Conservation (phyloP, 2,797 vertebrate genomes). For the Catamblyrhynchus diadema region DNA sequence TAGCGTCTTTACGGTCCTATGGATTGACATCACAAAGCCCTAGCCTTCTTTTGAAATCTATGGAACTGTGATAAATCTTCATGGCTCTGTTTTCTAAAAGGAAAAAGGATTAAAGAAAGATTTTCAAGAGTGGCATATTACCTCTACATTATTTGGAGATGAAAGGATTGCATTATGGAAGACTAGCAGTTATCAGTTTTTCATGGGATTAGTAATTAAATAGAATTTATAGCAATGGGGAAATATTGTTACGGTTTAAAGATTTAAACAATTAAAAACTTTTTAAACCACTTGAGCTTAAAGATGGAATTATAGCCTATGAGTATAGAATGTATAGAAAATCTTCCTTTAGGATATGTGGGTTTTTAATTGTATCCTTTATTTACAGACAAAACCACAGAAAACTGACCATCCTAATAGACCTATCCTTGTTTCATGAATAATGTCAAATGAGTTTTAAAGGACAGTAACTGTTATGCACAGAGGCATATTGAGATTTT, state of each 20-base stretch:
- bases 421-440: background rate
- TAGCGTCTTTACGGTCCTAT: conserved; percentile 24
- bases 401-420: background rate
- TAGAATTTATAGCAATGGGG: background rate
- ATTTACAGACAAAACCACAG: background rate
- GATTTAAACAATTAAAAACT: background rate
- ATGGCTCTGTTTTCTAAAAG: conserved; percentile 44
- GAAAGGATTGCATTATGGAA: conserved; percentile 17
- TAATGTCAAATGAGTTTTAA: background rate
- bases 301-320: background rate
- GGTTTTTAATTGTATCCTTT: background rate
- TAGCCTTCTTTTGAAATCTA: conserved; percentile 57
- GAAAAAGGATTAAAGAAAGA: conserved; percentile 59
- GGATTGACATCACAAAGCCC: conserved; percentile 43
- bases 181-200: background rate
- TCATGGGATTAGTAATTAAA: conserved; percentile 23
- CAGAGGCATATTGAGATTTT: background rate
- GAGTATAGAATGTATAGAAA: background rate
- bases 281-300: background rate
- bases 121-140: conserved; percentile 31
- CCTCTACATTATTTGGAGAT: conserved; percentile 22
- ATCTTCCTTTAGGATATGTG: background rate
- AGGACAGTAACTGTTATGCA: background rate
- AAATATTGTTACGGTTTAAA: background rate
- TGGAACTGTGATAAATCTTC: conserved; percentile 61